Conservation (phyloP, 2,797 vertebrate genomes). For the Acipenser ruthenus region DNA sequence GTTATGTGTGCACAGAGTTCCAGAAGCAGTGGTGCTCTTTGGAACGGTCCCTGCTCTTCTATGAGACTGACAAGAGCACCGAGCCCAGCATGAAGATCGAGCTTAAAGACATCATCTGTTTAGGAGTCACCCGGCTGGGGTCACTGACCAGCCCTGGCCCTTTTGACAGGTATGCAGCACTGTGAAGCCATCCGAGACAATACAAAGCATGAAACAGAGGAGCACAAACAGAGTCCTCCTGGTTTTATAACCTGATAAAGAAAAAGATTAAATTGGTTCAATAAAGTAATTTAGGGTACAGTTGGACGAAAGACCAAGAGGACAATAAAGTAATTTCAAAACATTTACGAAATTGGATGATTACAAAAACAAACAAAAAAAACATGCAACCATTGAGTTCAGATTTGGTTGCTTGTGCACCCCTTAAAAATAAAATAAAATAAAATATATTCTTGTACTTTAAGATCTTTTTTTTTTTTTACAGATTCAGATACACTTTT, state of each 20-base stretch:
- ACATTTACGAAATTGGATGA: no score
- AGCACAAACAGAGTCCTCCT: no score
- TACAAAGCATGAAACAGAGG: not conserved
- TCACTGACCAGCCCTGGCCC: conserved; percentile 17
- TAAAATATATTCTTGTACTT: not conserved
- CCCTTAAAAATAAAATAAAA: not conserved
- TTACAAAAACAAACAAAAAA: no score
- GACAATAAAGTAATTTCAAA: no score
- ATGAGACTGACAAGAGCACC: conserved; percentile 67
- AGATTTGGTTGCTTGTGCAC: no score
- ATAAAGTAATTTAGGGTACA: no score
- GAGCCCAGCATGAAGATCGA: conserved; percentile 71
- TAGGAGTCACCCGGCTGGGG: conserved; percentile 71
- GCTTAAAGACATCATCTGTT: conserved; percentile 72
- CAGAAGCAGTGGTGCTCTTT: conserved; percentile 76
- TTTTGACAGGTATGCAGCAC: conserved; percentile 37
- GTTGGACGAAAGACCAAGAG: no score
- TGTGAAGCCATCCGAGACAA: not conserved
- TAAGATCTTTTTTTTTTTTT: conserved; percentile 1
- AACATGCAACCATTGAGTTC: no score
- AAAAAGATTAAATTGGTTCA: no score
- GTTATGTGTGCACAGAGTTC: conserved; percentile 59
- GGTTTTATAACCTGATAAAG: no score
- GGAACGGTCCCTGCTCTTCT: conserved; percentile 67
- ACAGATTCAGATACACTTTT: conserved; percentile 83